Percentiles rank a stretch among this genome's conserved stretches.
phyloP scores from a whole-genome alignment of 92 coral and sea anemone genomes.

The Epizoanthus scotinus region DNA sequence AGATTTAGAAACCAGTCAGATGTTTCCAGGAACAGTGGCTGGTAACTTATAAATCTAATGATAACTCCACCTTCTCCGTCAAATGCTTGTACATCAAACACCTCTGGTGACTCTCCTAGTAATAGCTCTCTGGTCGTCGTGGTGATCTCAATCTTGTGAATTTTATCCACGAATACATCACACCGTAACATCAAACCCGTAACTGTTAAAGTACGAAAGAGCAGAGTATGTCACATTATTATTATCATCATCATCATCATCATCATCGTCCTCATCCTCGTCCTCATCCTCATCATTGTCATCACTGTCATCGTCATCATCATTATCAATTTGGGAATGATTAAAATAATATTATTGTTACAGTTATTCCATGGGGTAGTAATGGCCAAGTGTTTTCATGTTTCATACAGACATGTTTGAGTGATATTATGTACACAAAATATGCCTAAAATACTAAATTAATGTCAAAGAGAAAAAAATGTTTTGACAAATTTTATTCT shows the following conservation, averaged over 20 bases:
- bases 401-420: neutral
- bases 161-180: conserved; percentile 88
- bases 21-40: neutral
- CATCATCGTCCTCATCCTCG: too few relatives aligned
- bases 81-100: conserved; percentile 90
- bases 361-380: neutral
- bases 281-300: too few relatives aligned
- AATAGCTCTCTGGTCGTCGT: conserved; percentile 93
- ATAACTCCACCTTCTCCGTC: conserved; percentile 76
- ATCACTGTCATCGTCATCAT: too few relatives aligned
- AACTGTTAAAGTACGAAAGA: conserved; percentile 49
- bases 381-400: neutral
- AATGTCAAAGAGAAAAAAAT: too few relatives aligned
- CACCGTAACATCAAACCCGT: conserved; percentile 86
- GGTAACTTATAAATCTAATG: neutral
- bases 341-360: too few relatives aligned
- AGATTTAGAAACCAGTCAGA: too few relatives aligned
- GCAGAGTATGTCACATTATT: too few relatives aligned
- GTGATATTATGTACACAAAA: too few relatives aligned
- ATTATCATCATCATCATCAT: neutral
- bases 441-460: too few relatives aligned
- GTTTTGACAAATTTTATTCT: too few relatives aligned
- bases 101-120: conserved; percentile 91
- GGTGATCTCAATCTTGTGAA: conserved; percentile 77
- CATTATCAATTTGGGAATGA: too few relatives aligned